Evolutionary conservation across 2,888 invertebrate species (phyloP).

Genomic region (Drosophila pegasa): DNA sequence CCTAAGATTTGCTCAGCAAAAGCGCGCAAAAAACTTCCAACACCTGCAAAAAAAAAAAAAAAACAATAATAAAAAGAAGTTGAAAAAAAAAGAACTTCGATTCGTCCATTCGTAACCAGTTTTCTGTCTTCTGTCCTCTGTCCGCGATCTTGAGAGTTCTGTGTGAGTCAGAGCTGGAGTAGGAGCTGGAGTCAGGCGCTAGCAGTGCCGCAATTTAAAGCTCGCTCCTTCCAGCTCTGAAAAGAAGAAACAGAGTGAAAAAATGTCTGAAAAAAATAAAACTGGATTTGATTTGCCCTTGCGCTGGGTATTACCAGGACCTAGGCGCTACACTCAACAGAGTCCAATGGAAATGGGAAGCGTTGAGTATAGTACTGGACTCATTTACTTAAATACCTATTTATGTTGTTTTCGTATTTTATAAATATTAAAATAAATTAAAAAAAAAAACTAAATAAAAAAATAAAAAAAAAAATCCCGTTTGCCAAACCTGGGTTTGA

Average conservation of each 20-base stretch:
- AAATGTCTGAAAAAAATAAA: constrained; percentile 1
- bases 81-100: not conserved
- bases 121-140: constrained; percentile 5
- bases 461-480: not conserved
- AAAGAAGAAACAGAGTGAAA: not conserved
- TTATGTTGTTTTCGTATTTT: too few species aligned
- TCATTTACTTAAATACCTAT: too few species aligned
- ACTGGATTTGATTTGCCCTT: constrained; percentile 12
- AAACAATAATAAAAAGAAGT: not conserved
- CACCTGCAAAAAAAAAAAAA: constrained; percentile 16
- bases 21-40: constrained; percentile 12
- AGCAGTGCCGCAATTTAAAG: not conserved
- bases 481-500: constrained; percentile 90
- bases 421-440: too few species aligned
- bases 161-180: constrained; percentile 5
- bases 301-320: constrained; percentile 4
- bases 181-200: not conserved
- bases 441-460: not conserved
- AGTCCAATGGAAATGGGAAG: too few species aligned
- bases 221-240: not conserved
- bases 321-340: not conserved
- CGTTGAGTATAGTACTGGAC: too few species aligned
- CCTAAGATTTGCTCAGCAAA: constrained; percentile 14
- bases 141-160: constrained; percentile 2
- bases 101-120: constrained; percentile 25